Percentiles rank a stretch among this genome's conserved stretches.
Conservation (phyloP, 1,140 invertebrate genomes). For the Trichoplusia ni region DNA sequence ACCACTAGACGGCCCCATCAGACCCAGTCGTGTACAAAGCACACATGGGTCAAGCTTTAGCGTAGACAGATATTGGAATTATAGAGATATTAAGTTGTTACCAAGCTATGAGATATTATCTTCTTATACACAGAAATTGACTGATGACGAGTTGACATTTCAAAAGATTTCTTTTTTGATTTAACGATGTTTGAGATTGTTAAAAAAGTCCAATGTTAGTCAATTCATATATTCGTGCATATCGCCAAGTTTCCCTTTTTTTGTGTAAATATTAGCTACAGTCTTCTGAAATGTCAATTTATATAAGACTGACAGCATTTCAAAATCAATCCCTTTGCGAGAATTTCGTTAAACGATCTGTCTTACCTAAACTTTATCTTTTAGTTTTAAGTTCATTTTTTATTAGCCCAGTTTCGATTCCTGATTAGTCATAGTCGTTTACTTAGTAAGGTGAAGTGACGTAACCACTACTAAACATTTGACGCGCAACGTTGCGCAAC, state of each 20-base stretch:
- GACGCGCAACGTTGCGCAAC: too few species aligned
- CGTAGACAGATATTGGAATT: not conserved
- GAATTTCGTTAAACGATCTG: not conserved
- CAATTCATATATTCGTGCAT: not conserved
- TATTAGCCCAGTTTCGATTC: too few species aligned
- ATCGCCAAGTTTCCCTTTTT: not conserved
- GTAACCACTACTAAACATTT: too few species aligned
- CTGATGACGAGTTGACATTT: constrained; percentile 25
- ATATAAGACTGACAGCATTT: constrained; percentile 25
- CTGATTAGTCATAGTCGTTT: too few species aligned
- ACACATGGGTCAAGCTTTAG: too few species aligned
- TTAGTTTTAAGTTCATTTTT: too few species aligned
- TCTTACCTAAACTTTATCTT: not conserved
- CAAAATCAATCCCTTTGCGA: not conserved
- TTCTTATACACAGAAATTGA: constrained; percentile 20
- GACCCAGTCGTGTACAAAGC: too few species aligned
- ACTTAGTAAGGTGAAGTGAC: too few species aligned
- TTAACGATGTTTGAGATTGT: not conserved
- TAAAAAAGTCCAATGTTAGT: not conserved
- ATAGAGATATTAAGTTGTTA: constrained; percentile 11
- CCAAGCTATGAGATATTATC: constrained; percentile 13
- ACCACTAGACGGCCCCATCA: too few species aligned
- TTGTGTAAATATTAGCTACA: not conserved
- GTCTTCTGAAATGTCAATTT: constrained; percentile 30
- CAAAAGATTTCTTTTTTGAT: not conserved